Conservation (phyloP, 2,113 vertebrate genomes). For the Syngnathus typhle region DNA sequence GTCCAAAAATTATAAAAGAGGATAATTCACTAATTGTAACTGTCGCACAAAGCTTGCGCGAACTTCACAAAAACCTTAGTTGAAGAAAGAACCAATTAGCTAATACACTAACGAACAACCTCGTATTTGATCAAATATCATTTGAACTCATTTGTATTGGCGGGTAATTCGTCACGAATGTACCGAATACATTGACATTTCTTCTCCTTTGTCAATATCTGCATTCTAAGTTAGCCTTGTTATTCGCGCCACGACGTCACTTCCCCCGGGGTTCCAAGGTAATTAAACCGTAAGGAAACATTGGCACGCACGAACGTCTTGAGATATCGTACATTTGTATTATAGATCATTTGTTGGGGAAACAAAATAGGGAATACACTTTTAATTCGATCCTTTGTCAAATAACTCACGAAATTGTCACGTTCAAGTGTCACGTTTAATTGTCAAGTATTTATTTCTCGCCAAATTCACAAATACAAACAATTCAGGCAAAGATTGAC, state of each 20-base stretch:
- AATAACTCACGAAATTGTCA: too few species aligned
- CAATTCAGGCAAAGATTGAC: too few species aligned
- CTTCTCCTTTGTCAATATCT: neutral
- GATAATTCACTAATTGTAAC: neutral
- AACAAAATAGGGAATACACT: too few species aligned
- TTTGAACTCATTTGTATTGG: neutral
- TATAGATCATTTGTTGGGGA: too few species aligned
- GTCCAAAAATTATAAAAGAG: neutral
- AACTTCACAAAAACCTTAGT: neutral
- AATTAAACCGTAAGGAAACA: conserved; percentile 29
- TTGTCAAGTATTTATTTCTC: too few species aligned
- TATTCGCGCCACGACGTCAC: conserved; percentile 54
- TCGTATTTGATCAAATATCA: neutral
- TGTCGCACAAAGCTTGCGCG: neutral
- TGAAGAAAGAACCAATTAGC: neutral
- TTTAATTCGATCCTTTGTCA: too few species aligned
- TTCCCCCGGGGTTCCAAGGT: conserved; percentile 24
- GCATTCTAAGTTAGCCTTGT: conserved; percentile 24
- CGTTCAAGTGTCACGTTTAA: too few species aligned
- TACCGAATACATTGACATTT: neutral
- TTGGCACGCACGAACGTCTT: too few species aligned
- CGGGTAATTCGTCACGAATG: neutral
- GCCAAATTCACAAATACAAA: too few species aligned
- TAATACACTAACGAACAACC: conserved; percentile 4
- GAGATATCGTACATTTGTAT: too few species aligned